Conservation (phyloP, 2,888 invertebrate species). For the Sylvicola fuscatus region DNA sequence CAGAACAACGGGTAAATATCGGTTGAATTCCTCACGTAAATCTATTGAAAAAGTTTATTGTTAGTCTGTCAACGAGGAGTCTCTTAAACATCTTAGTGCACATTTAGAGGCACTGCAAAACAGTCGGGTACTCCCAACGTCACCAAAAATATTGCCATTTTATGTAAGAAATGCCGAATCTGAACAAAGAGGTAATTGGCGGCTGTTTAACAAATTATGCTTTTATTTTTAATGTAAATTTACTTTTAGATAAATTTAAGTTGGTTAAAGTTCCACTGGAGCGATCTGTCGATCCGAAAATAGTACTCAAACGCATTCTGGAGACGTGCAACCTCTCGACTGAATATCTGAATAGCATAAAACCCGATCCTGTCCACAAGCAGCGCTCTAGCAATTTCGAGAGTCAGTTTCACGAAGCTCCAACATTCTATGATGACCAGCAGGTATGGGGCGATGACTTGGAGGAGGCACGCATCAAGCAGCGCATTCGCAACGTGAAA, state of each 20-base stretch:
- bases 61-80: conserved; percentile 74
- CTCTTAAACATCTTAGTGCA: conserved; percentile 69
- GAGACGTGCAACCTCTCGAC: conserved; percentile 68
- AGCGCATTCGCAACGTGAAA: too few species aligned
- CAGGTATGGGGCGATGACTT: neutral
- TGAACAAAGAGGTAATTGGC: conserved; percentile 2
- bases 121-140: conserved; percentile 32
- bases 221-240: conserved; percentile 1
- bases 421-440: neutral
- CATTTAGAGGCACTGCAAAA: conserved; percentile 56
- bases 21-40: neutral
- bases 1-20: conserved; percentile 56
- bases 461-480: too few species aligned
- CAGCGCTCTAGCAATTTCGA: neutral
- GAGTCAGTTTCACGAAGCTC: neutral
- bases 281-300: conserved; percentile 44
- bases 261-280: conserved; percentile 52
- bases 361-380: neutral
- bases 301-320: conserved; percentile 49
- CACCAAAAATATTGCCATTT: conserved; percentile 48
- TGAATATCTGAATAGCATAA: conserved; percentile 29
- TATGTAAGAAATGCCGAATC: conserved; percentile 38
- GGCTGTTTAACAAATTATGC: neutral
- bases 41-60: conserved; percentile 3
- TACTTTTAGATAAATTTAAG: conserved; percentile 40